phyloP scores from a whole-genome alignment of 2,797 vertebrate genomes.

The Echeneis naucrates region DNA sequence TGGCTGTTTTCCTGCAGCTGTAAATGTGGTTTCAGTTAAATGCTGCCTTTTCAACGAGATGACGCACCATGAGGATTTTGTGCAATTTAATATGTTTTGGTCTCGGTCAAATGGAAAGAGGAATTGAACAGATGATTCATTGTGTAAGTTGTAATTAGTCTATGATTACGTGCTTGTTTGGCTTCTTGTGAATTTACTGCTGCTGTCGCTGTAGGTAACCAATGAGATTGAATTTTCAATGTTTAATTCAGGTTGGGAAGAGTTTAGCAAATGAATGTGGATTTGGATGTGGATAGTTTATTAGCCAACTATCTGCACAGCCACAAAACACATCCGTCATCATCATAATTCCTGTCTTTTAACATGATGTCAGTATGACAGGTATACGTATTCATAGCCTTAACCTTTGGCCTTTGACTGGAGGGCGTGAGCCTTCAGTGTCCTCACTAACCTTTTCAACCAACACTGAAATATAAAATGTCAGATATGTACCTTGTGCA shows the following conservation, averaged over 20 bases:
- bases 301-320: not conserved
- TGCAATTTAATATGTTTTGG: constrained; percentile 45
- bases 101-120: constrained; percentile 56
- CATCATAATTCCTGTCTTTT: constrained; percentile 11
- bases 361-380: constrained; percentile 15
- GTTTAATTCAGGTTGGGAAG: constrained; percentile 4
- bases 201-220: constrained; percentile 1
- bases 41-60: constrained; percentile 25
- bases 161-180: constrained; percentile 58
- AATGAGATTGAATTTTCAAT: constrained; percentile 25
- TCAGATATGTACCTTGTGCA: constrained; percentile 15
- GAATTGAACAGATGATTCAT: constrained; percentile 52
- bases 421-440: constrained; percentile 24
- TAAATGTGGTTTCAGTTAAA: constrained; percentile 39
- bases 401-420: constrained; percentile 48
- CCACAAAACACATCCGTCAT: constrained; percentile 31
- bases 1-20: constrained; percentile 18
- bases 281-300: not conserved
- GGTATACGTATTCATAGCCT: constrained; percentile 31
- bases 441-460: constrained; percentile 55
- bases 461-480: constrained; percentile 13
- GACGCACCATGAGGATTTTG: constrained; percentile 41
- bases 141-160: constrained; percentile 51
- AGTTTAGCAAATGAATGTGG: not conserved
- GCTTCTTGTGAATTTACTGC: constrained; percentile 40